These are phyloP conservation scores for Puntigrus tetrazona DNA, from an alignment of 2,113 vertebrate genomes.

Conservation along the genomic window DNA sequence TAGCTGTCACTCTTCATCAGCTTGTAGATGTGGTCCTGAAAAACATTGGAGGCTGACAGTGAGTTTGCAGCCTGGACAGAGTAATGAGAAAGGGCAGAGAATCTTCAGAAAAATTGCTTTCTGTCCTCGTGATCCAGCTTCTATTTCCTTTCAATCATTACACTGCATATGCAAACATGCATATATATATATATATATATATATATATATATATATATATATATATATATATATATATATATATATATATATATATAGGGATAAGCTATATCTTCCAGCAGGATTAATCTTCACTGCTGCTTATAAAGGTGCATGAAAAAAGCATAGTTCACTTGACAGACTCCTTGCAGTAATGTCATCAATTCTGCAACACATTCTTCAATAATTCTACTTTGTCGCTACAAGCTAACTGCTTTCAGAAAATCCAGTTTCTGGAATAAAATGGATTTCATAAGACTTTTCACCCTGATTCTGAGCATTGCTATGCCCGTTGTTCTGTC, in stretches of 20 bases:
- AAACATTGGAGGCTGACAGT: background rate
- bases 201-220: no score
- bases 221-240: no score
- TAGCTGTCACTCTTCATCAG: slow-evolving; percentile 99
- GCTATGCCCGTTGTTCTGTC: background rate
- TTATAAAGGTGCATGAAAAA: background rate
- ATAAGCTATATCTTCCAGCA: background rate
- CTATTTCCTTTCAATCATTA: background rate
- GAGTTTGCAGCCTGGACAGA: background rate
- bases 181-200: no score
- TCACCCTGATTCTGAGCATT: background rate
- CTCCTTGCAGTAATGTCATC: background rate
- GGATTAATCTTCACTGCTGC: background rate
- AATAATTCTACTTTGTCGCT: background rate
- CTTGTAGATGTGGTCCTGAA: slow-evolving; percentile 98
- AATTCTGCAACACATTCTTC: background rate
- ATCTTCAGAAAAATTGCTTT: background rate
- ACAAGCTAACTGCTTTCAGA: no score
- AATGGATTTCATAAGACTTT: background rate
- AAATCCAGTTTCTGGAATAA: background rate
- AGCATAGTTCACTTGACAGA: background rate
- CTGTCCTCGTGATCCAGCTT: background rate
- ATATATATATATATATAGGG: no score
- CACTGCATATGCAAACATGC: background rate
- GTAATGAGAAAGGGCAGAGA: background rate